phyloP scores from a whole-genome alignment of 2,888 invertebrate species.

The Escarpia spicata region DNA sequence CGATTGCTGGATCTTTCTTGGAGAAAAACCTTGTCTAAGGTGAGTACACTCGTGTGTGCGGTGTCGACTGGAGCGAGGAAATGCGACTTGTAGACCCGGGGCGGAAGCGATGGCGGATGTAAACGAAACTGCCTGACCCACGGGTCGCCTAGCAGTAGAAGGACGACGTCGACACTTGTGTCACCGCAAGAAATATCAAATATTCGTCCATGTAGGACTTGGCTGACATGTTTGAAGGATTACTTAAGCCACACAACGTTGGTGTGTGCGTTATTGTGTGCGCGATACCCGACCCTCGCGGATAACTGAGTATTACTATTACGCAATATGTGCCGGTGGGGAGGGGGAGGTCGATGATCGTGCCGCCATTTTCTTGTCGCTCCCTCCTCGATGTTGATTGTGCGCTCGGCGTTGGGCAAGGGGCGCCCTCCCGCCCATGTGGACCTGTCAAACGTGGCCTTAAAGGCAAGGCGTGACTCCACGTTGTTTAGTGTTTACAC shows the following conservation, averaged over 20 bases:
- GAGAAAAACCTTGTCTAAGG: background rate
- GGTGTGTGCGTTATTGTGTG: background rate
- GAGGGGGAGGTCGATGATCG: background rate
- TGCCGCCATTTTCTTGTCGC: conserved; percentile 1
- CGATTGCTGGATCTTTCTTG: background rate
- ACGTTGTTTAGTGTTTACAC: background rate
- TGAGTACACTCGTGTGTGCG: background rate
- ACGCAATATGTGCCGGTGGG: background rate
- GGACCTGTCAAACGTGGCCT: background rate
- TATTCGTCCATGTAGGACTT: background rate
- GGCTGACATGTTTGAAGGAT: background rate
- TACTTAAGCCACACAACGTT: background rate
- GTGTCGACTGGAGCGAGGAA: background rate
- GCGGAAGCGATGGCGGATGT: background rate
- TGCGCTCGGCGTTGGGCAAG: background rate
- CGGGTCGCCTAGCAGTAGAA: background rate
- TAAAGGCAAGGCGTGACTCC: background rate
- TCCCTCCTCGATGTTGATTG: background rate
- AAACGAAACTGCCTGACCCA: conserved; percentile 7
- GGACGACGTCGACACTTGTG: background rate
- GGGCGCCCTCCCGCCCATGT: background rate
- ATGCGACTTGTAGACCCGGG: conserved; percentile 8
- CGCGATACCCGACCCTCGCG: background rate
- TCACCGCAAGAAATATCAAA: background rate
- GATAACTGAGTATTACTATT: background rate